These are phyloP conservation scores for Geothlypis trichas DNA, from an alignment of 2,113 vertebrate genomes.

Conservation along the genomic window DNA sequence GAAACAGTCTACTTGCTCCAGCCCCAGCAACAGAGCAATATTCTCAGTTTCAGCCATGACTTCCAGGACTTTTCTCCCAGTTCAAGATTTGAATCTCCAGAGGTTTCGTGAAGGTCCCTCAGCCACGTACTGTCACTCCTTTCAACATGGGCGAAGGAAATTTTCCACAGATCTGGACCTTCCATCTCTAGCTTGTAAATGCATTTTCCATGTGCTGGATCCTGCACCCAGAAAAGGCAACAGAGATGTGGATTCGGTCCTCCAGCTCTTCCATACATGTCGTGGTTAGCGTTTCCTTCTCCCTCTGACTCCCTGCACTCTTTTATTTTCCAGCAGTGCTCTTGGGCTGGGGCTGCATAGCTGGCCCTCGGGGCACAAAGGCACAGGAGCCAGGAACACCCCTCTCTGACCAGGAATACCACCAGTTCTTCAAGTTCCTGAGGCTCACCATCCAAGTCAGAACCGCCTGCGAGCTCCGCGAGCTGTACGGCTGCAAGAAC, in stretches of 20 bases:
- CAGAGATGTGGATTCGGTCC: neutral
- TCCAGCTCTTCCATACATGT: neutral
- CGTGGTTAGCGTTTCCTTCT: neutral
- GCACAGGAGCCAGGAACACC: neutral
- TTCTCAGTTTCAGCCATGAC: neutral
- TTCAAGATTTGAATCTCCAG: neutral
- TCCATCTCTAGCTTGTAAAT: neutral
- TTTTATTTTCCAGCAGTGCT: conserved; percentile 14
- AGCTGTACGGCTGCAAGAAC: conserved; percentile 20
- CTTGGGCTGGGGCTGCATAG: neutral
- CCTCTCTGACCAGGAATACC: conserved; percentile 37
- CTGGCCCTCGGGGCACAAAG: rapidly evolving
- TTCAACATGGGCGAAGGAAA: neutral
- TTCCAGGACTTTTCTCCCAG: neutral
- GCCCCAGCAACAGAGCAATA: neutral
- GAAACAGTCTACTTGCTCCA: neutral
- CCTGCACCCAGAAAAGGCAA: neutral
- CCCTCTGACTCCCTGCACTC: neutral
- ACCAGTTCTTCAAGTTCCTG: conserved; percentile 34
- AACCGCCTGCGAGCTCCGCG: conserved; percentile 11
- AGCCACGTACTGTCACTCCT: neutral
- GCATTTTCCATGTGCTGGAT: neutral
- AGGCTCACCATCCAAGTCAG: neutral
- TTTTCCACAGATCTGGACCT: neutral
- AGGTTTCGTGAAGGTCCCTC: neutral